Conservation (phyloP, 2,797 vertebrate species). For the Sebastes steindachneri region DNA sequence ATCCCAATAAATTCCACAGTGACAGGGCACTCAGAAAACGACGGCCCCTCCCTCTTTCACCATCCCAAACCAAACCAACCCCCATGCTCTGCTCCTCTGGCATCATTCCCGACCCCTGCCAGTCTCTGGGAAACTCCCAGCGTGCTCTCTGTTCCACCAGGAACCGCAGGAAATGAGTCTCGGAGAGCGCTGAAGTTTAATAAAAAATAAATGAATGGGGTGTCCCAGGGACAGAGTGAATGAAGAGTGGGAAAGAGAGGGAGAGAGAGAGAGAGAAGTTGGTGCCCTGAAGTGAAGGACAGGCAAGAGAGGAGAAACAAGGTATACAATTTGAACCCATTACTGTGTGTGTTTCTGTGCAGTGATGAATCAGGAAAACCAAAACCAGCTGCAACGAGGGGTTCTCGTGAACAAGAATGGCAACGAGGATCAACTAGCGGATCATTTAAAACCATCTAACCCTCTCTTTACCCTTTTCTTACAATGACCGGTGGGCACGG, state of each 20-base stretch:
- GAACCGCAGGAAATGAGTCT: conserved; percentile 87
- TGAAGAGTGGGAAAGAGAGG: conserved; percentile 52
- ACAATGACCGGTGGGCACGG: conserved; percentile 60
- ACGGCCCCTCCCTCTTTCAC: conserved; percentile 43
- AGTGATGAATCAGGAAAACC: conserved; percentile 78
- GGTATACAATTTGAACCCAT: conserved; percentile 67
- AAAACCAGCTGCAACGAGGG: conserved; percentile 76
- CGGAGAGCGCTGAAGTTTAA: conserved; percentile 86
- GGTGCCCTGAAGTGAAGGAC: conserved; percentile 62
- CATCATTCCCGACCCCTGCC: conserved; percentile 73
- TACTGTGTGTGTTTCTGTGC: conserved; percentile 63
- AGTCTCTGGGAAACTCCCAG: conserved; percentile 80
- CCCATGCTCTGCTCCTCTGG: conserved; percentile 56
- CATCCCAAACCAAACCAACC: conserved; percentile 53
- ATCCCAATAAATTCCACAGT: conserved; percentile 45
- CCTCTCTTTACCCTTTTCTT: conserved; percentile 59
- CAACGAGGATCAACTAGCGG: conserved; percentile 56
- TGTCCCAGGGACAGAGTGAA: conserved; percentile 80
- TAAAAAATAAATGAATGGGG: conserved; percentile 88
- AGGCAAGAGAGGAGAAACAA: conserved; percentile 62
- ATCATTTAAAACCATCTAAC: conserved; percentile 70
- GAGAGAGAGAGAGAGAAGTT: conserved; percentile 36
- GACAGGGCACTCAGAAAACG: conserved; percentile 30
- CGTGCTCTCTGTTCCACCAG: conserved; percentile 77
- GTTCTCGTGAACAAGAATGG: conserved; percentile 47